These are phyloP conservation scores for Diachasmimorpha longicaudata DNA, from an alignment of 1,140 invertebrate species.

Conservation along the genomic window DNA sequence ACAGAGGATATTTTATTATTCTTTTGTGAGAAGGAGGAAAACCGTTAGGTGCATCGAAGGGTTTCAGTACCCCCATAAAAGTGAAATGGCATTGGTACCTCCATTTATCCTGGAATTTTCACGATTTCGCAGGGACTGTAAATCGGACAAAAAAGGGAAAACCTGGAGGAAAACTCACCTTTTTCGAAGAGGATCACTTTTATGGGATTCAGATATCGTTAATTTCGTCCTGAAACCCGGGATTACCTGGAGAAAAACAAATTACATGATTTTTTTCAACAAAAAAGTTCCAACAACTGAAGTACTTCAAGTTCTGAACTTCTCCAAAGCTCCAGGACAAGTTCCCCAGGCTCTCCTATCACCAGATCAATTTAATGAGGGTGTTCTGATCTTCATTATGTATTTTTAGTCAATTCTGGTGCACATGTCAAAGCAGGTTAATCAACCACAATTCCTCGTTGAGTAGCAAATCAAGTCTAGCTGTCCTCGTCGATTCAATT, in stretches of 20 bases:
- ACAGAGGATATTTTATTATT: neutral
- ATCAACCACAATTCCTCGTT: constrained; percentile 16
- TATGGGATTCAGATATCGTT: too few species aligned
- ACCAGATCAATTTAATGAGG: neutral
- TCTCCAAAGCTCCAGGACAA: neutral
- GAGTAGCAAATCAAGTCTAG: neutral
- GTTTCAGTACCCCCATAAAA: neutral
- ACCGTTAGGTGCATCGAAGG: neutral
- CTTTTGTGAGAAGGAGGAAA: neutral
- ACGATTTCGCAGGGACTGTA: neutral
- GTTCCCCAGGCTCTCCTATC: neutral
- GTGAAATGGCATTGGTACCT: neutral
- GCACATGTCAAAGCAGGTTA: constrained; percentile 13
- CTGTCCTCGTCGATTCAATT: constrained; percentile 20
- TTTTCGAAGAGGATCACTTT: too few species aligned
- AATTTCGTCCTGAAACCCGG: too few species aligned
- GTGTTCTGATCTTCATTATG: neutral
- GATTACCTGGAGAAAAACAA: too few species aligned
- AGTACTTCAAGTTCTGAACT: too few species aligned
- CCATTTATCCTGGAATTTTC: neutral
- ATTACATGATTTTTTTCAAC: too few species aligned
- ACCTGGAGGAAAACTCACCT: neutral
- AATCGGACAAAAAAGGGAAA: neutral
- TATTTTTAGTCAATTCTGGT: neutral
- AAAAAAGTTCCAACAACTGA: too few species aligned